Evolutionary conservation across 2,113 vertebrate genomes (phyloP), one percentile per base, ranked within the genome.

Genomic region (Collichthys lucidus): DNA sequence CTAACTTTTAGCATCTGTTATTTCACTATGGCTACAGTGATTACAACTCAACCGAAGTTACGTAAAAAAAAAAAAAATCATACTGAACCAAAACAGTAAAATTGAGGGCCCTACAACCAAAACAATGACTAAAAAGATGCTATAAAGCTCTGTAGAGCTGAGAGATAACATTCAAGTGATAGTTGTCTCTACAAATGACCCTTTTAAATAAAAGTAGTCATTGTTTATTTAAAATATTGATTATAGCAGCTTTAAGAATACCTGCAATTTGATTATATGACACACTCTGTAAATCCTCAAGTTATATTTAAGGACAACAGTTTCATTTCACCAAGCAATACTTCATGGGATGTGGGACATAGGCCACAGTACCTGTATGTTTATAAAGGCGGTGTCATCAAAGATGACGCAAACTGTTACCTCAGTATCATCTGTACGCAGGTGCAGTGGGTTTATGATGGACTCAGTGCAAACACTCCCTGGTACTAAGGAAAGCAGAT

Each of bases 381-480:
- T 60, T 56, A 68, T 29, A 19, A 31, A 62, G 19, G 4, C 0
- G 0, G 2, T 0, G 14, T 8, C n/a, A 77, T 53, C 22, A 8
- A 5, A 17, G 42, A 15, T 67, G 26, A 62, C 26, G 24, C 8
- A 40, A 8, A 2, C 15, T 16, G 8, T 55, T 1, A 20, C 10
- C 3, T 70, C 3, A 15, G 11, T 20, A 46, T 59, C 59, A 14
- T 44, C 9, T 12, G 35, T n/a, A 53, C 17, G 16, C 12, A 35
- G 17, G 7, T 12, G 19, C 4, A 24, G 8, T 44, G 11, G 0
- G 10, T 77, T 72, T 52, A 82, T 67, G 22, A 31, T 24, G 16
- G 52, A 75, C 50, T 50, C 4, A 66, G 70, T 17, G 26, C 12
- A 55, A 63, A 59, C 86, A 87, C 86, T 70, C 77, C 84, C 64